Conservation (phyloP, 2,888 invertebrate species). For the Limnephilus marmoratus region DNA sequence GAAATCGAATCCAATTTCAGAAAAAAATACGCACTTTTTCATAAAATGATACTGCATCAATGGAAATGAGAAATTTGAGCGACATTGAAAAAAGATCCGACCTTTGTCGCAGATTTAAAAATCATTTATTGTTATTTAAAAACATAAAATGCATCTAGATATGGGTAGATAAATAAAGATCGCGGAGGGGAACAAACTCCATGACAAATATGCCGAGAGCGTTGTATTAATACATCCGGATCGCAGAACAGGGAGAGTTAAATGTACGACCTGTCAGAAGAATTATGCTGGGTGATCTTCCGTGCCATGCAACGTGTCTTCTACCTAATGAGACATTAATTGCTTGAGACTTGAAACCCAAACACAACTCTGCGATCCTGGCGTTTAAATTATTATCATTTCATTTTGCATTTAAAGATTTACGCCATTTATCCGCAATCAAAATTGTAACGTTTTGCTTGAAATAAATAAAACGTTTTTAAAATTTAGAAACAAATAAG, state of each 20-base stretch:
- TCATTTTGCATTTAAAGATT: background rate
- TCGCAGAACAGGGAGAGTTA: slow-evolving; percentile 44
- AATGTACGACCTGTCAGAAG: slow-evolving; percentile 64
- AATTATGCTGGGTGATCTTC: slow-evolving; percentile 62
- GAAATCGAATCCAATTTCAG: too few relatives aligned
- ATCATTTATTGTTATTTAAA: background rate
- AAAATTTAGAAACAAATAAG: too few relatives aligned
- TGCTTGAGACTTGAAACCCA: slow-evolving; percentile 62
- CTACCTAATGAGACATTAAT: slow-evolving; percentile 63
- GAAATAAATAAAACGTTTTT: too few relatives aligned
- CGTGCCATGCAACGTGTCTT: slow-evolving; percentile 53
- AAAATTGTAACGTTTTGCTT: background rate
- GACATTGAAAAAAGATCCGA: background rate
- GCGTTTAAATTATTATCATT: slow-evolving; percentile 47
- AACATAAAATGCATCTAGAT: background rate
- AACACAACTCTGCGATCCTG: slow-evolving; percentile 57
- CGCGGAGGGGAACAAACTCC: slow-evolving; percentile 4
- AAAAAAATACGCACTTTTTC: too few relatives aligned
- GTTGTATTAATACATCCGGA: slow-evolving; percentile 53
- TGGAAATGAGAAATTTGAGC: background rate
- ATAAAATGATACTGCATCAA: background rate
- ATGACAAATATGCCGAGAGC: slow-evolving; percentile 59
- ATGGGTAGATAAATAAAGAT: background rate
- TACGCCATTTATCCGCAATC: background rate
- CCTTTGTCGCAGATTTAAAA: background rate